phyloP scores from a whole-genome alignment of 30 jellyfish, hydroid and myxozoan species.

The Clytia hemisphaerica region DNA sequence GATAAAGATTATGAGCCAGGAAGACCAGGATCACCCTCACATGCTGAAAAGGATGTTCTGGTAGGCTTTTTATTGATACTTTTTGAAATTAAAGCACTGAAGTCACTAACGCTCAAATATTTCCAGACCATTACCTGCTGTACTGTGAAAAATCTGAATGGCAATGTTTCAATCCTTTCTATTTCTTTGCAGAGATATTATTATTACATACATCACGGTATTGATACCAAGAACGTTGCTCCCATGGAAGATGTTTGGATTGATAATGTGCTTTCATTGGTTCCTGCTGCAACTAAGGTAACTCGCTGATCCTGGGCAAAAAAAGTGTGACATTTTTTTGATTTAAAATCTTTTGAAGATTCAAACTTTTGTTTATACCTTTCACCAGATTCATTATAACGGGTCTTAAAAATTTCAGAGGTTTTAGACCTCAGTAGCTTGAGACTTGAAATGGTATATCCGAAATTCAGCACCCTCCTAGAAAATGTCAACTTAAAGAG shows the following conservation, averaged over 20 bases:
- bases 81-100: not conserved
- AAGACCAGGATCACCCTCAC: conserved; percentile 58
- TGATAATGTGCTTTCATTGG: conserved; percentile 77
- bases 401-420: too few species aligned
- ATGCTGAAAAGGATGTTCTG: conserved; percentile 79
- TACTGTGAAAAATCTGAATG: too few species aligned
- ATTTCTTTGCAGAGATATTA: conserved; percentile 60
- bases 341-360: too few species aligned
- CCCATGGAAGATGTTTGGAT: conserved; percentile 98
- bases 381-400: too few species aligned
- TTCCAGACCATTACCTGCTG: not conserved
- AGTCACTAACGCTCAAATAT: not conserved
- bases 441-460: too few species aligned
- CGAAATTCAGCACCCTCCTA: too few species aligned
- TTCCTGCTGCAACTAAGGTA: conserved; percentile 85
- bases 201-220: conserved; percentile 92
- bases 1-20: conserved; percentile 37
- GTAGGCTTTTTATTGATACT: conserved; percentile 11
- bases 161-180: not conserved
- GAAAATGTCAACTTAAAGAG: too few species aligned
- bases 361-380: too few species aligned
- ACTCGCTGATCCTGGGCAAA: too few species aligned
- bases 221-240: conserved; percentile 95
- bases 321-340: too few species aligned
- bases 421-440: too few species aligned